Conservation (phyloP, 2,888 invertebrate species). For the Dynastes hyllus region DNA sequence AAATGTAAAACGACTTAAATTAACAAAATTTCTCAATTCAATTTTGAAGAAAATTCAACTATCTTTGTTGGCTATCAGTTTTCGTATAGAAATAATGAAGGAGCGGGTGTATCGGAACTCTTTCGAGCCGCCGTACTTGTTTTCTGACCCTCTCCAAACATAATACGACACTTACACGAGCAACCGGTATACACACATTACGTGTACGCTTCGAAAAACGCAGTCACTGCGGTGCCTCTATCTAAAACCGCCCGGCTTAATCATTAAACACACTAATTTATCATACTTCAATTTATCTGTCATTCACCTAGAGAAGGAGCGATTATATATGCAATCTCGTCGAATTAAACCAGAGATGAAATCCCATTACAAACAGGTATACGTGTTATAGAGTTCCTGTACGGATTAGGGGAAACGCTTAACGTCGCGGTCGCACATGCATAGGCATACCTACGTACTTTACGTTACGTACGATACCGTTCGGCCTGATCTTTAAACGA, state of each 20-base stretch:
- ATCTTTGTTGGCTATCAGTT: too few species aligned
- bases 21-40: too few species aligned
- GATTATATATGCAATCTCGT: slow-evolving; percentile 33
- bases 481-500: neutral
- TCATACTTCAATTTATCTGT: slow-evolving; percentile 32
- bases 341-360: slow-evolving; percentile 20
- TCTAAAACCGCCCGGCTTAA: slow-evolving; percentile 18
- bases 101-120: too few species aligned
- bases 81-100: too few species aligned
- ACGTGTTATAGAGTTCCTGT: neutral
- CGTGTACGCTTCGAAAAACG: slow-evolving; percentile 10
- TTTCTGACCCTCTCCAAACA: too few species aligned
- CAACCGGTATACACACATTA: too few species aligned
- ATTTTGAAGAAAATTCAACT: too few species aligned
- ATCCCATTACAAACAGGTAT: slow-evolving; percentile 5
- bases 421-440: neutral
- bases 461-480: too few species aligned
- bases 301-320: slow-evolving; percentile 30
- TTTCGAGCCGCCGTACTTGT: too few species aligned
- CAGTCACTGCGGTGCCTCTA: slow-evolving; percentile 15
- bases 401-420: neutral
- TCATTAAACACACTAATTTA: slow-evolving; percentile 26
- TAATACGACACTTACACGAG: too few species aligned
- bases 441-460: neutral
- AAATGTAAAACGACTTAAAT: too few species aligned